Percentiles rank a stretch among this genome's conserved stretches.
These are phyloP conservation scores for Drosophila teissieri DNA, from an alignment of 1,140 invertebrate species.

Conservation along the genomic window DNA sequence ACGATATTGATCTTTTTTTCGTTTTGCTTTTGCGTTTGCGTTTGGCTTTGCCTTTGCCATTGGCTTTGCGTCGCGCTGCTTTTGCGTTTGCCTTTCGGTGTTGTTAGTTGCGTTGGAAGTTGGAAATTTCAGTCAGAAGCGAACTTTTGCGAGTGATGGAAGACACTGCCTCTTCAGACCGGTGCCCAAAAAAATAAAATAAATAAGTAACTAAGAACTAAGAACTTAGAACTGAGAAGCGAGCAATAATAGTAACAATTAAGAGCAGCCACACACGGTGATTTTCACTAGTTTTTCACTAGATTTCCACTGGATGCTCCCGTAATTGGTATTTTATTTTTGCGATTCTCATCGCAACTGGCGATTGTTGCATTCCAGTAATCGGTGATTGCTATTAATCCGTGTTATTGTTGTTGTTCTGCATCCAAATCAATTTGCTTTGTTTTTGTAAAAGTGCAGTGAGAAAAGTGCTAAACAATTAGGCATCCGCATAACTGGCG, in stretches of 20 bases:
- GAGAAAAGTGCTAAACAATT: constrained; percentile 17
- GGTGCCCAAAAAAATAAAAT: constrained; percentile 7
- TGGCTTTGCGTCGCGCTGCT: not conserved
- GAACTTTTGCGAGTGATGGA: constrained; percentile 5
- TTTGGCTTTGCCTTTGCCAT: not conserved
- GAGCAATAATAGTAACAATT: constrained; percentile 4
- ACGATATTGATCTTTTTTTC: not conserved
- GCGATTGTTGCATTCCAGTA: not conserved
- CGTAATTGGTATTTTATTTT: not conserved
- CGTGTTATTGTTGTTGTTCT: constrained; percentile 5
- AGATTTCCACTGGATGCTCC: not conserved
- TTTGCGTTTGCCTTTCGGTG: constrained; percentile 3
- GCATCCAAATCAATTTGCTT: constrained; percentile 4
- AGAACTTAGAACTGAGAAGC: not conserved
- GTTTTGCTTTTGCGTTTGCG: not conserved
- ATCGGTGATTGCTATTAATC: constrained; percentile 1
- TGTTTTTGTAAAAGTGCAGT: constrained; percentile 37
- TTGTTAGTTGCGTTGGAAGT: constrained; percentile 5
- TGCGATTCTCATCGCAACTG: not conserved
- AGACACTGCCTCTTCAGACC: constrained; percentile 1
- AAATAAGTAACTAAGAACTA: constrained; percentile 4
- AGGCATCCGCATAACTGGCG: not conserved
- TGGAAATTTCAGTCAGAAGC: constrained; percentile 10
- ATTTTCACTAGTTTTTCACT: too few species aligned
- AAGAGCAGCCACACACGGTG: not conserved